phyloP scores from a whole-genome alignment of 1,140 invertebrate genomes.

The Anastrepha ludens region DNA sequence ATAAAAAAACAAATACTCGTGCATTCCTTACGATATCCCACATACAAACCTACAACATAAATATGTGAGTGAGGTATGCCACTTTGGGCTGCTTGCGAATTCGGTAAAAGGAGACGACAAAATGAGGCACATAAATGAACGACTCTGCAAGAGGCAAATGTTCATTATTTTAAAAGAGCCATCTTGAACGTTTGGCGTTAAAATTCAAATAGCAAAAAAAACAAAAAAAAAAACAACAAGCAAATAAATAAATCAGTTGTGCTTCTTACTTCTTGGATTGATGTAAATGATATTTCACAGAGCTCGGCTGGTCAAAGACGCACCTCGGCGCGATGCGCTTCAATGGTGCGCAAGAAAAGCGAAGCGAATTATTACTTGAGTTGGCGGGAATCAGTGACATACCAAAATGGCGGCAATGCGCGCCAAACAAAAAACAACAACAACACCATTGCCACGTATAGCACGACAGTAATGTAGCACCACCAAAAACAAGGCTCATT shows the following conservation, averaged over 20 bases:
- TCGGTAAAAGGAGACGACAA: too few relatives aligned
- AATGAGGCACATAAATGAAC: too few relatives aligned
- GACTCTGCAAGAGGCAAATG: not conserved
- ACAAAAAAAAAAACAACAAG: not conserved
- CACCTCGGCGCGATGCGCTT: not conserved
- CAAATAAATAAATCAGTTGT: too few relatives aligned
- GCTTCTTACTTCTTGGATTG: not conserved
- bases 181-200: not conserved
- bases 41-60: too few relatives aligned
- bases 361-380: not conserved
- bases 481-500: constrained; percentile 44
- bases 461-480: not conserved
- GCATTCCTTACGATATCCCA: too few relatives aligned
- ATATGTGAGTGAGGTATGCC: too few relatives aligned
- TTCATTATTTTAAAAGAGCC: not conserved
- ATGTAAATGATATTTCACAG: not conserved
- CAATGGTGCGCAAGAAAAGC: not conserved
- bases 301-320: not conserved
- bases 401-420: not conserved
- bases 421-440: not conserved
- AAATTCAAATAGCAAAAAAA: not conserved
- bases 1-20: not conserved
- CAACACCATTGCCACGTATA: not conserved
- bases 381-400: constrained; percentile 15
- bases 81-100: too few relatives aligned